Base-by-base conservation (phyloP, 2,888 invertebrate species). In the Luperina nickerlii region DNA sequence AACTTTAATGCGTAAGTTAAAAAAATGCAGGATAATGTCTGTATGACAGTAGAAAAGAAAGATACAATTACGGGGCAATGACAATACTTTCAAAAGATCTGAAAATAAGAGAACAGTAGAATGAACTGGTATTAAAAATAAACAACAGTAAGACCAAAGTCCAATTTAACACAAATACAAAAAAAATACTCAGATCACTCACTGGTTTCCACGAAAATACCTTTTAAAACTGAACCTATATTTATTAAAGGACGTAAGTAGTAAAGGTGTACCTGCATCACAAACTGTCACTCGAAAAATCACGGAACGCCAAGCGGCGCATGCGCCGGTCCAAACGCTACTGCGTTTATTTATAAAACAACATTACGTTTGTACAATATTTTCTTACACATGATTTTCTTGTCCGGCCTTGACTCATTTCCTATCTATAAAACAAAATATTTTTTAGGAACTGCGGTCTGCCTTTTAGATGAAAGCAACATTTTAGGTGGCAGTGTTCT, bases 311-410 rank as follows among this genome's bases (percentile, higher is more conserved):
- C 82, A 66, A 81, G 85, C 85, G 86, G 88, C 90, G 90, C 90
- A 88, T 78, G 91, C 90, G 89, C 88, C 90, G 92, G 82, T 89
- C 91, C 90, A 85, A 91, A 91, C 93, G 89, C 91, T 87, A 96
- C 96, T 95, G 95, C 91, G 94, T 95, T 95, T 96, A 97, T 96
- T 96, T 96, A 95, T 96, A 96, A 95, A 89, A 80, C 83, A 93
- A 93, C 94, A 95, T 95, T 94, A 94, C 93, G 94, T 93, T 87
- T 93, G 92, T 91, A 93, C 94, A 95, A 94, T 95, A 96, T 96
- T 96, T 96, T 95, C 94, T 93, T 91, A 90, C 91, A 89, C 88
- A 90, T 85, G 85, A 89, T 91, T 90, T 87, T 92, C 89, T 84
- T 93, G 94, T 86, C 92, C 95, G 96, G 89, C 96, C 96, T 96